These are phyloP conservation scores for Lates calcarifer DNA, from an alignment of 2,113 vertebrate genomes.

Conservation along the genomic window DNA sequence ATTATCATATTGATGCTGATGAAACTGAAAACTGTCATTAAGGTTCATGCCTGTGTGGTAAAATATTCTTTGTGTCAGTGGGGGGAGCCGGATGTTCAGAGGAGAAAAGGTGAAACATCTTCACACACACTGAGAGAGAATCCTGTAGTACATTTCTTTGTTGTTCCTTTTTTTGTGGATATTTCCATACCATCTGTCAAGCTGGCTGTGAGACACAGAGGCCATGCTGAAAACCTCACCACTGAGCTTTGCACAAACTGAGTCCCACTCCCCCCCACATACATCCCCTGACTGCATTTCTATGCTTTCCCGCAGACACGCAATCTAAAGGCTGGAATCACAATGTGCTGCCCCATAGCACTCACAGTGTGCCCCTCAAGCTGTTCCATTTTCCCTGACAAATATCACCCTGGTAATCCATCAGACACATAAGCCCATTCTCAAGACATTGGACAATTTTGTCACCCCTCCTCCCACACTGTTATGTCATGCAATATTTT, in stretches of 20 bases:
- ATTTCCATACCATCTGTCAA: conserved; percentile 61
- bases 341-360: conserved; percentile 28
- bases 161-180: conserved; percentile 20
- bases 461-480: conserved; percentile 8
- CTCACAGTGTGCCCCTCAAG: conserved; percentile 54
- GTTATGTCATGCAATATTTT: conserved; percentile 14
- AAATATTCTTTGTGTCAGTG: not conserved
- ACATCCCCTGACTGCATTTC: conserved; percentile 38
- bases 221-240: conserved; percentile 7
- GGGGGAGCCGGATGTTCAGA: not conserved
- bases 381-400: conserved; percentile 64
- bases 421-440: conserved; percentile 45
- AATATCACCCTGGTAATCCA: conserved; percentile 57
- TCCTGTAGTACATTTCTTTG: not conserved
- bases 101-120: not conserved
- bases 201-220: conserved; percentile 16
- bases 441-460: conserved; percentile 1
- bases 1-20: conserved; percentile 10
- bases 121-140: not conserved
- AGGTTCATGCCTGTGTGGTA: not conserved
- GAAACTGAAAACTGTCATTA: conserved; percentile 19
- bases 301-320: conserved; percentile 15
- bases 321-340: conserved; percentile 37
- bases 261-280: conserved; percentile 1
- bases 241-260: conserved; percentile 17